Percentiles rank a stretch among this genome's conserved stretches.
These are phyloP conservation scores for Chionodraco myersi DNA, from an alignment of 2,113 vertebrate genomes.

Conservation along the genomic window DNA sequence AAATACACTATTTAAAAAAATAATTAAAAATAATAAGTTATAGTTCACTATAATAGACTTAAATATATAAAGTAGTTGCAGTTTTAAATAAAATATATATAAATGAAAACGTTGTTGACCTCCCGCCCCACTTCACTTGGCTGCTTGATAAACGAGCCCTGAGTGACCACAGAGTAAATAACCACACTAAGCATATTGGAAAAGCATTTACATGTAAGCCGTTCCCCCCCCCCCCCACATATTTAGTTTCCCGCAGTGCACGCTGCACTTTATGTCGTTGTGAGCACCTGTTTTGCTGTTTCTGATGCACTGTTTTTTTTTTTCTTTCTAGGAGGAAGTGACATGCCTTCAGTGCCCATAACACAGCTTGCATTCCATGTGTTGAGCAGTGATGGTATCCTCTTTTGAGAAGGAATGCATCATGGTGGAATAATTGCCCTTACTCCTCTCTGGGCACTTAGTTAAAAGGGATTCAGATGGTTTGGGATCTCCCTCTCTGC, in stretches of 20 bases:
- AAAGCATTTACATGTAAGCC: background rate
- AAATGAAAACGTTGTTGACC: background rate
- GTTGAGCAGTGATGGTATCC: slow-evolving; percentile 67
- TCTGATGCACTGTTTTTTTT: background rate
- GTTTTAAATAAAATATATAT: too few species aligned
- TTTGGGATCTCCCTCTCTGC: slow-evolving; percentile 76
- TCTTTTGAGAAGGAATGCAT: slow-evolving; percentile 81
- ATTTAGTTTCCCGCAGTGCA: background rate
- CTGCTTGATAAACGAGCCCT: background rate
- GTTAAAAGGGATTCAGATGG: slow-evolving; percentile 85
- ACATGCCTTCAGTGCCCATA: slow-evolving; percentile 51
- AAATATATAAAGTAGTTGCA: too few species aligned
- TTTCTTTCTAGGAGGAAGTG: slow-evolving; percentile 12
- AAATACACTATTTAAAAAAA: too few species aligned
- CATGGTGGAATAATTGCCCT: slow-evolving; percentile 82
- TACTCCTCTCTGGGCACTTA: slow-evolving; percentile 78
- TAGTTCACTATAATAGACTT: too few species aligned
- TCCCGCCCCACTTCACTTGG: too few species aligned
- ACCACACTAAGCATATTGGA: background rate
- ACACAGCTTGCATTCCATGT: slow-evolving; percentile 71
- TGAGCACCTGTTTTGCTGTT: slow-evolving; percentile 52
- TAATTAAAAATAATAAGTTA: too few species aligned
- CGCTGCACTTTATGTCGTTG: background rate
- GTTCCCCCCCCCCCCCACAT: too few species aligned
- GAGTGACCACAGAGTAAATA: background rate